Evolutionary conservation across 2,113 vertebrate species (phyloP).

Genomic region (Otocyon megalotis): DNA sequence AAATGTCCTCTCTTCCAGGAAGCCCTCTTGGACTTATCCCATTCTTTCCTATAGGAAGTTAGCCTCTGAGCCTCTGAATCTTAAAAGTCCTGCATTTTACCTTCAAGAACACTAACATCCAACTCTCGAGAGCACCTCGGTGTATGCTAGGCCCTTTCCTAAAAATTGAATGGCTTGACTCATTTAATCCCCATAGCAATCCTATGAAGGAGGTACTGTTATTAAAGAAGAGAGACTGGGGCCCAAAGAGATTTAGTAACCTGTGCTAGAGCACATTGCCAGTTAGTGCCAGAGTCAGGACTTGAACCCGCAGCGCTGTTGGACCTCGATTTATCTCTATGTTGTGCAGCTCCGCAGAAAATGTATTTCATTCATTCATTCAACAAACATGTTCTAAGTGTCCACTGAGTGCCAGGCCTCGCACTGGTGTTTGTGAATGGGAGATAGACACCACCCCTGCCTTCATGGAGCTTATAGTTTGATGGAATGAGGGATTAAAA

Average conservation of each 20-base stretch:
- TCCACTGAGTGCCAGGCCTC: neutral
- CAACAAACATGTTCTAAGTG: neutral
- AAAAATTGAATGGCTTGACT: neutral
- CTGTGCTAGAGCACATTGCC: too few relatives aligned
- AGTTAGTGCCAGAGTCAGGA: neutral
- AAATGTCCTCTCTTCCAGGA: neutral
- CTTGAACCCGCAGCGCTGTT: neutral
- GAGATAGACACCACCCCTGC: neutral
- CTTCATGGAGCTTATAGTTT: neutral
- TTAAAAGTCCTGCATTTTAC: neutral
- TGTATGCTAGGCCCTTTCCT: neutral
- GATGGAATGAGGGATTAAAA: neutral
- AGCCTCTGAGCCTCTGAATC: neutral
- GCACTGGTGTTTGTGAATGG: neutral
- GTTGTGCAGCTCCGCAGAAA: neutral
- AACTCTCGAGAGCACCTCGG: neutral
- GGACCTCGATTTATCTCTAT: neutral
- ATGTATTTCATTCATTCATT: neutral
- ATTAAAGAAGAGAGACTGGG: neutral
- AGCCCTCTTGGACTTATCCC: neutral
- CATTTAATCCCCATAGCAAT: neutral
- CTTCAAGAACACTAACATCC: neutral
- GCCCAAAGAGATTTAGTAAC: neutral
- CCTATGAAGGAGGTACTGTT: neutral
- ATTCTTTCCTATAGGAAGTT: neutral